phyloP scores from a whole-genome alignment of 2,113 vertebrate genomes.

The Apistogramma diplotaenia region DNA sequence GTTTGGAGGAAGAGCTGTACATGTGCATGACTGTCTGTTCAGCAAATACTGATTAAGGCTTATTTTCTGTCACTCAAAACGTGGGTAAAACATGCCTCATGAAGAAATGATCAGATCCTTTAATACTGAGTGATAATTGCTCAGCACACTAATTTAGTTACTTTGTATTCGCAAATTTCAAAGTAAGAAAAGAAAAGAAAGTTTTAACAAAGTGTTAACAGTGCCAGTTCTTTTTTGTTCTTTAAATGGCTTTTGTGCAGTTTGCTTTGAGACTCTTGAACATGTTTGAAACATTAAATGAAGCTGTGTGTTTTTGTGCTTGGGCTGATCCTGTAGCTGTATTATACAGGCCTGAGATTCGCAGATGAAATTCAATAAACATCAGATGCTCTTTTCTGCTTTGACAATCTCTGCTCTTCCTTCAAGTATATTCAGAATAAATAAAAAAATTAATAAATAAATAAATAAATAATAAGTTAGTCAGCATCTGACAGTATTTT shows the following conservation, averaged over 20 bases:
- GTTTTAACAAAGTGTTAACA: too few species aligned
- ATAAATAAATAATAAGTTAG: not conserved
- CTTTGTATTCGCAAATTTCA: not conserved
- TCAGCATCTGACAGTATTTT: not conserved
- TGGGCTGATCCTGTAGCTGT: not conserved
- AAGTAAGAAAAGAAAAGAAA: not conserved
- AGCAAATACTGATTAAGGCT: not conserved
- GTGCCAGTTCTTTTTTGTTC: too few species aligned
- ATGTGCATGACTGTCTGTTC: not conserved
- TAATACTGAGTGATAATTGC: too few species aligned
- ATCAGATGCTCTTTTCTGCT: conserved; percentile 13
- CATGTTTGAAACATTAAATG: not conserved
- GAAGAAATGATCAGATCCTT: too few species aligned
- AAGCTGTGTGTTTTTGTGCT: not conserved
- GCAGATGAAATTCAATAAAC: not conserved
- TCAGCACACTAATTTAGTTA: too few species aligned
- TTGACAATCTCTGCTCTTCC: not conserved
- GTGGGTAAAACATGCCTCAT: not conserved
- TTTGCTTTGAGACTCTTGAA: not conserved
- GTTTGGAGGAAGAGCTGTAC: not conserved
- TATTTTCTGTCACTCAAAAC: not conserved
- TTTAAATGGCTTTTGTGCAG: not conserved
- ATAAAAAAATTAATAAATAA: not conserved
- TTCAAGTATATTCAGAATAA: not conserved
- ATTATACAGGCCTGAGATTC: not conserved